Conservation (phyloP, 2,888 invertebrate genomes). For the Lasioglossum leucozonium region DNA sequence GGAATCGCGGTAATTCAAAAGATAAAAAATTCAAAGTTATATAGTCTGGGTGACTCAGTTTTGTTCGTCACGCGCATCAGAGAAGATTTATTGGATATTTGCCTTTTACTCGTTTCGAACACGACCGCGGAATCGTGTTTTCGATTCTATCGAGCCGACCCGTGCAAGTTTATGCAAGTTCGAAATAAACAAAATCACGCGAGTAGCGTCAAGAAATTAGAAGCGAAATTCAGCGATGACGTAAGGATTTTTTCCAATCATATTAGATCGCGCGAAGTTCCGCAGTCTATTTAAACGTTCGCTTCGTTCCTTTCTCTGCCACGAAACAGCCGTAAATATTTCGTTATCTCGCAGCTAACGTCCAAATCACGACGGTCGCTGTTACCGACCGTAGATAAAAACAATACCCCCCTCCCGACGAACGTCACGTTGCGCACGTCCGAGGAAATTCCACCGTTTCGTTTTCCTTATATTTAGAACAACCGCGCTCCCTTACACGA, state of each 20-base stretch:
- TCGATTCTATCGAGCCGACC: neutral
- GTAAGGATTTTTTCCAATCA: neutral
- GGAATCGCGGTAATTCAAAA: neutral
- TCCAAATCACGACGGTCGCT: neutral
- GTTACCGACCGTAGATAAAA: slow-evolving; percentile 41
- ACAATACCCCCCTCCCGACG: neutral
- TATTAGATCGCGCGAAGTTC: neutral
- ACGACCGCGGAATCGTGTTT: slow-evolving; percentile 10
- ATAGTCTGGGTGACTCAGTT: slow-evolving; percentile 23
- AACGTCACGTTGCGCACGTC: neutral
- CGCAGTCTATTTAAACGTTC: slow-evolving; percentile 16
- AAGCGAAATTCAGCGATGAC: neutral
- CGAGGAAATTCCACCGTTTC: slow-evolving; percentile 36
- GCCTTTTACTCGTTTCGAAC: slow-evolving; percentile 38
- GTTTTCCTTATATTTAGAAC: slow-evolving; percentile 56
- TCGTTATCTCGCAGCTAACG: neutral
- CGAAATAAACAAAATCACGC: neutral
- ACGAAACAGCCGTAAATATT: slow-evolving; percentile 2
- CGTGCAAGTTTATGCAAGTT: neutral
- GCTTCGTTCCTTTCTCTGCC: slow-evolving; percentile 40
- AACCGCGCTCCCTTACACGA: slow-evolving; percentile 50
- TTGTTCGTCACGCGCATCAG: slow-evolving; percentile 45
- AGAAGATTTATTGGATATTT: slow-evolving; percentile 58
- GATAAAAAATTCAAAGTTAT: neutral
- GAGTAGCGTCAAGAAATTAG: neutral